Conservation (phyloP, 2,797 vertebrate genomes). For the Hippocampus kuda region DNA sequence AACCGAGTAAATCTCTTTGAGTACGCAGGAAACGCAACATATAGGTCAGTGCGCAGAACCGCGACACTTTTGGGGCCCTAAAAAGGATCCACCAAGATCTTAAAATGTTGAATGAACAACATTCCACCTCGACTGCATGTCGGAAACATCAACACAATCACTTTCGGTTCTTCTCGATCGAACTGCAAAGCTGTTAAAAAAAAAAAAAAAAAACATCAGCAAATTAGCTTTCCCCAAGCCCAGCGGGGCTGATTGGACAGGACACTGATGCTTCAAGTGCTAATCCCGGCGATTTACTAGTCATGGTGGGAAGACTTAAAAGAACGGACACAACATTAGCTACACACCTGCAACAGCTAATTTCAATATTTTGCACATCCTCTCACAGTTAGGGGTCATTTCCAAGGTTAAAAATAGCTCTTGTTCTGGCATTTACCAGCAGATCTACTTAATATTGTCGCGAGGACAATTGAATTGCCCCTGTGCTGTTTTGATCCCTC, state of each 20-base stretch:
- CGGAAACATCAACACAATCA: not conserved
- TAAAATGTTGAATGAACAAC: not conserved
- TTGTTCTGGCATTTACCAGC: not conserved
- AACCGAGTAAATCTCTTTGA: conserved; percentile 5
- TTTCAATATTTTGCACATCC: not conserved
- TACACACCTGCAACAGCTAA: not conserved
- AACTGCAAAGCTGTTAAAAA: not conserved
- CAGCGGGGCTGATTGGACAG: conserved; percentile 46
- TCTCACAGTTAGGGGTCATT: not conserved
- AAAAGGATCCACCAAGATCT: not conserved
- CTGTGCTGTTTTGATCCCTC: conserved; percentile 13
- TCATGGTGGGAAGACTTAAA: conserved; percentile 32
- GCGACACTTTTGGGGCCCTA: not conserved
- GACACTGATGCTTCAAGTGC: conserved; percentile 57
- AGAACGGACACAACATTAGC: conserved; percentile 15
- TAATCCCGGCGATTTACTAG: conserved; percentile 64
- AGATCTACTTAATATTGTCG: not conserved
- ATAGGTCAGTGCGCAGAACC: not conserved
- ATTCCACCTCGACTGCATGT: not conserved
- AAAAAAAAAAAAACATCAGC: not conserved
- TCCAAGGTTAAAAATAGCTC: not conserved
- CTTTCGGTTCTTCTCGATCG: not conserved
- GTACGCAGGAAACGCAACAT: not conserved
- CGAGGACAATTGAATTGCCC: conserved; percentile 5
- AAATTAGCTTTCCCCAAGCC: not conserved